Conservation (phyloP, 2,797 vertebrate species). For the Borostomias antarcticus region DNA sequence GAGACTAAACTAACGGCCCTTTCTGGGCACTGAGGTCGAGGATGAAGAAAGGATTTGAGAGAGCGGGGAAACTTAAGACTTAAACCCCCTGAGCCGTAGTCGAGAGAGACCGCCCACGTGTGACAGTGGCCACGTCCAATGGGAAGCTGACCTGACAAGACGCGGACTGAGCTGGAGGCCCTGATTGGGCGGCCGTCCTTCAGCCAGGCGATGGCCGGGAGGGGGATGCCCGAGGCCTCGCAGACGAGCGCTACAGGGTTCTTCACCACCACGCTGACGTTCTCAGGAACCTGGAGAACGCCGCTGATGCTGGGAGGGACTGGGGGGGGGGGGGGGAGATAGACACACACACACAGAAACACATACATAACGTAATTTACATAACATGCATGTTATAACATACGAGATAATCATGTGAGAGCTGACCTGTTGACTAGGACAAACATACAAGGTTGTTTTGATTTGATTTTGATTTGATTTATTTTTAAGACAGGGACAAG, state of each 20-base stretch:
- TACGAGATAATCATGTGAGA: not conserved
- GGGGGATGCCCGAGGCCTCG: conserved; percentile 91
- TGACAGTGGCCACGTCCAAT: not conserved
- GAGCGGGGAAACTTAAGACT: too few species aligned
- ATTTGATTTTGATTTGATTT: too few species aligned
- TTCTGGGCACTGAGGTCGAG: not conserved
- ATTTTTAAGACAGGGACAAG: too few species aligned
- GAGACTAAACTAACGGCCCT: not conserved
- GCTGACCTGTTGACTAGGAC: too few species aligned
- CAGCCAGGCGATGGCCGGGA: conserved; percentile 89
- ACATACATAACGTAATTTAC: too few species aligned
- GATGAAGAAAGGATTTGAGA: not conserved
- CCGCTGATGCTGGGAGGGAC: conserved; percentile 88
- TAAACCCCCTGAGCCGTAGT: too few species aligned
- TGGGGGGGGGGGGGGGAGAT: conserved; percentile 42
- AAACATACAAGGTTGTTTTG: too few species aligned
- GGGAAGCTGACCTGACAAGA: conserved; percentile 90
- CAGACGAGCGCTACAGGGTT: conserved; percentile 88
- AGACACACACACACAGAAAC: not conserved
- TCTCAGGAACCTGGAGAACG: conserved; percentile 78
- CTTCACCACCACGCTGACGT: conserved; percentile 89
- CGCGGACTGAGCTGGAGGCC: conserved; percentile 74
- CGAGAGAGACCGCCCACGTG: too few species aligned
- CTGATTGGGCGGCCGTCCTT: conserved; percentile 85
- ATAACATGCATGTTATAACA: not conserved